Conservation (phyloP, 1,140 invertebrate species). For the Camponotus pennsylvanicus region DNA sequence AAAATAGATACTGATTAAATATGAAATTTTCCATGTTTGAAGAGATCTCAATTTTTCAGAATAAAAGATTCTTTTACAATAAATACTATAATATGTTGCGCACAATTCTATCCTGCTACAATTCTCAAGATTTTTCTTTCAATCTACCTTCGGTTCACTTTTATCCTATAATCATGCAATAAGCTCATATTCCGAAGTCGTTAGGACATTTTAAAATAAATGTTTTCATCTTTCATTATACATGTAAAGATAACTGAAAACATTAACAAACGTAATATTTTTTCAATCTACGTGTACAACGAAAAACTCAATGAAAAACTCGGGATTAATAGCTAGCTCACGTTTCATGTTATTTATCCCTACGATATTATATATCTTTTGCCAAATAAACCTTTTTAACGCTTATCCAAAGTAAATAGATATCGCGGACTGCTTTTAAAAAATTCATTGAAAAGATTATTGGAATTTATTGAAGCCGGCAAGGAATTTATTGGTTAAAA, state of each 20-base stretch:
- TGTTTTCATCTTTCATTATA: constrained; percentile 22
- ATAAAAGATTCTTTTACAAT: constrained; percentile 13
- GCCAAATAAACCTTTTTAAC: constrained; percentile 3
- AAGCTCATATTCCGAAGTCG: constrained; percentile 38
- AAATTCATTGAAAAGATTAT: constrained; percentile 30
- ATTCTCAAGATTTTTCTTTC: constrained; percentile 27
- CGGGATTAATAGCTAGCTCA: not conserved
- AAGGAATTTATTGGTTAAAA: constrained; percentile 22
- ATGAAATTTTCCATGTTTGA: not conserved
- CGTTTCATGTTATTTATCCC: not conserved
- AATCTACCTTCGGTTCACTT: constrained; percentile 29
- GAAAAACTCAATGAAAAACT: not conserved
- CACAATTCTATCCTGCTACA: constrained; percentile 26
- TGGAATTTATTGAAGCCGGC: not conserved
- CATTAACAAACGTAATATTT: constrained; percentile 25
- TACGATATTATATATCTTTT: not conserved
- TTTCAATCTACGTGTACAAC: not conserved
- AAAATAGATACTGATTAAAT: not conserved
- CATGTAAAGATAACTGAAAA: constrained; percentile 13
- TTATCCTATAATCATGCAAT: constrained; percentile 48
- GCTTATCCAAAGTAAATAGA: constrained; percentile 10
- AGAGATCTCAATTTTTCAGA: constrained; percentile 41
- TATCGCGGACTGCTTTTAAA: constrained; percentile 9
- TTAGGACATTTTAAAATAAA: constrained; percentile 22
- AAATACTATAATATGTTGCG: constrained; percentile 16